phyloP scores from a whole-genome alignment of 1,140 invertebrate species.

The Drosophila auraria region DNA sequence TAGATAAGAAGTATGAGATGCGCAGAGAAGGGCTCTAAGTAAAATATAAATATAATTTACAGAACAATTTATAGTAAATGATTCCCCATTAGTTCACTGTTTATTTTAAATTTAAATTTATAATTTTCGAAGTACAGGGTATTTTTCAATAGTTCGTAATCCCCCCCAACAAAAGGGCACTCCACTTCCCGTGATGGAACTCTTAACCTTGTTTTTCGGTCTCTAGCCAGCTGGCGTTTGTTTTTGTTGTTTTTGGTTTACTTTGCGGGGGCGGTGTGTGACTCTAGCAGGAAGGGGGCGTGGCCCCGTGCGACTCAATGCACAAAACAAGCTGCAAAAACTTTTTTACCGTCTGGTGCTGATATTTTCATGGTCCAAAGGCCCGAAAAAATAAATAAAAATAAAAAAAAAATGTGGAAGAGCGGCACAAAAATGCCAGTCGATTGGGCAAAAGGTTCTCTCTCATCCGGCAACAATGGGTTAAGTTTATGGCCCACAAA shows the following conservation, averaged over 20 bases:
- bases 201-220: conserved; percentile 3
- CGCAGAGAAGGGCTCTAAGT: too few species aligned
- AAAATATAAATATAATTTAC: neutral
- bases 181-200: neutral
- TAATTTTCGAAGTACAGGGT: neutral
- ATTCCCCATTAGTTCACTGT: neutral
- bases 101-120: too few species aligned
- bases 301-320: conserved; percentile 23
- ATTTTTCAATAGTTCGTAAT: neutral
- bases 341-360: conserved; percentile 64
- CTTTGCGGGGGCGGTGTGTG: conserved; percentile 1
- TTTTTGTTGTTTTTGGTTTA: conserved; percentile 19
- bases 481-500: conserved; percentile 51
- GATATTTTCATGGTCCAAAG: conserved; percentile 65
- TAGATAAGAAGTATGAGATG: too few species aligned
- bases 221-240: conserved; percentile 19
- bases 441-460: conserved; percentile 21
- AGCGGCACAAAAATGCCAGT: conserved; percentile 27
- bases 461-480: conserved; percentile 53
- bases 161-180: neutral
- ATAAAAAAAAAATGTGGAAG: conserved; percentile 6
- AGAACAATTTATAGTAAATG: neutral
- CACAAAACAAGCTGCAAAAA: conserved; percentile 51
- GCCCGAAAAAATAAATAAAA: conserved; percentile 8
- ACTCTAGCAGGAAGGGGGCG: conserved; percentile 1